These are phyloP conservation scores for Catalaphyllia jardinei DNA, from an alignment of 64 coral and sea anemone species.

Conservation along the genomic window DNA sequence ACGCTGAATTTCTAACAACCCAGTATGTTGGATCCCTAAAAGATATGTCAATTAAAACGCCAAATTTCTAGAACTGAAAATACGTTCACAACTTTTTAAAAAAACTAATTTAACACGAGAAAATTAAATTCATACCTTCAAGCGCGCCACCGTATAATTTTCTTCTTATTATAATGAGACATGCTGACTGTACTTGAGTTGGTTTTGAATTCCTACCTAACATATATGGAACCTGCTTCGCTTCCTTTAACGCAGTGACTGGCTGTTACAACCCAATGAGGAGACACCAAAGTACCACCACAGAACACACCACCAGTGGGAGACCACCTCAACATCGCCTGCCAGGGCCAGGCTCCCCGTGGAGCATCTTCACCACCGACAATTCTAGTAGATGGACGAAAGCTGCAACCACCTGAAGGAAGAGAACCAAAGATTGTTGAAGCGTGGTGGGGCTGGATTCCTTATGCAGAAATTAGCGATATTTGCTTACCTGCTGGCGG, in stretches of 20 bases:
- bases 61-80: no score
- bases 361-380: slow-evolving; percentile 29
- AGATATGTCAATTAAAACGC: no score
- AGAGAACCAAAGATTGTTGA: neutral
- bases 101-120: no score
- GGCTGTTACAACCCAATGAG: slow-evolving; percentile 26
- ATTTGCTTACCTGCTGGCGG: neutral
- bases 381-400: slow-evolving; percentile 28
- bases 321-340: slow-evolving; percentile 33
- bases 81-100: neutral
- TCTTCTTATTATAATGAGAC: no score
- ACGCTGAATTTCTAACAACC: no score
- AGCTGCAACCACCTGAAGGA: slow-evolving; percentile 1
- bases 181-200: neutral
- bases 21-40: no score
- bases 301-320: slow-evolving; percentile 14
- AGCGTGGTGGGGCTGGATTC: neutral
- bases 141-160: no score
- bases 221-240: neutral
- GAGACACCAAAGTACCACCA: slow-evolving; percentile 29
- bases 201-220: neutral
- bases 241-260: slow-evolving; percentile 23
- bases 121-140: no score
- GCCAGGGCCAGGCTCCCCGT: slow-evolving; percentile 27
- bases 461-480: neutral